Conservation (phyloP, 92 coral and sea anemone species). For the Palythoa caribaeorum region DNA sequence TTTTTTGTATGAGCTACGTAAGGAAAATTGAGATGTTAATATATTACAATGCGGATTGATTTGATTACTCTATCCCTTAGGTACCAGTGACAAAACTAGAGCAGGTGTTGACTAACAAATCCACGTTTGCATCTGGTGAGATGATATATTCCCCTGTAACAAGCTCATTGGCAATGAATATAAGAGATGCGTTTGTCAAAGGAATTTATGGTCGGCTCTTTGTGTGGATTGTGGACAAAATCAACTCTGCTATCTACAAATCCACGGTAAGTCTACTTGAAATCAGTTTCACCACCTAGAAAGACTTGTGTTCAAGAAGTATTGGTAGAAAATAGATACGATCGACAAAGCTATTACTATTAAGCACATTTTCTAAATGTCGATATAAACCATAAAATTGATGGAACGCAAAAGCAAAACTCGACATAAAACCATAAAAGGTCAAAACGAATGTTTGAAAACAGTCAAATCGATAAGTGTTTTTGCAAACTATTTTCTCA, state of each 20-base stretch:
- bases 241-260: slow-evolving; percentile 82
- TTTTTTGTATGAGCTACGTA: too few relatives aligned
- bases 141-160: slow-evolving; percentile 90
- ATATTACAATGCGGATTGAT: neutral
- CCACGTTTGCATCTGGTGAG: slow-evolving; percentile 95
- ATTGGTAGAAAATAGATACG: too few relatives aligned
- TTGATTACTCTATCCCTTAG: slow-evolving; percentile 39
- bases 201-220: slow-evolving; percentile 91
- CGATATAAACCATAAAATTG: too few relatives aligned
- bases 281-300: neutral
- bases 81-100: slow-evolving; percentile 71
- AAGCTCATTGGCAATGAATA: slow-evolving; percentile 78
- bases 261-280: slow-evolving; percentile 61
- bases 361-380: too few relatives aligned
- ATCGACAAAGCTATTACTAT: too few relatives aligned
- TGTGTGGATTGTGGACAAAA: slow-evolving; percentile 91
- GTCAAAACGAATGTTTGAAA: too few relatives aligned
- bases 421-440: too few relatives aligned
- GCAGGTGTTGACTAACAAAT: slow-evolving; percentile 84
- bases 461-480: too few relatives aligned
- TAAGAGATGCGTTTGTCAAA: slow-evolving; percentile 96
- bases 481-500: too few relatives aligned
- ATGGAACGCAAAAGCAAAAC: too few relatives aligned
- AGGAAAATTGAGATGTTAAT: too few relatives aligned
- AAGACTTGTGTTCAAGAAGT: neutral